phyloP scores from a whole-genome alignment of 1,140 invertebrate species.

The Panonychus citri region DNA sequence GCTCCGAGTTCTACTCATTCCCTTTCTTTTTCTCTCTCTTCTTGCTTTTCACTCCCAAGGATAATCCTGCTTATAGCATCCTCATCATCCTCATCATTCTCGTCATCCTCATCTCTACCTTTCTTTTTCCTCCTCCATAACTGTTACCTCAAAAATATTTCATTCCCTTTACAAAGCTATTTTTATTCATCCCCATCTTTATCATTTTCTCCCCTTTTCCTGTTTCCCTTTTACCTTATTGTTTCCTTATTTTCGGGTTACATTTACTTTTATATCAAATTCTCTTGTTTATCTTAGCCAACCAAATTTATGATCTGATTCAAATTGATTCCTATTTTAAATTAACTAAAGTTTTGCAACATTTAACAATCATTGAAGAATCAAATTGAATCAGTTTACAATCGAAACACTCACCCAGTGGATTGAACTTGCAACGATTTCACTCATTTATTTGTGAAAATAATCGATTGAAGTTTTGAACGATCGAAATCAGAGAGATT shows the following conservation, averaged over 20 bases:
- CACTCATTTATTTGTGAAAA: too few relatives aligned
- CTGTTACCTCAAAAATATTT: not conserved
- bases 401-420: too few relatives aligned
- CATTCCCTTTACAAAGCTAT: not conserved
- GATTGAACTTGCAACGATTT: too few relatives aligned
- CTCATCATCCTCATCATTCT: not conserved
- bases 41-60: not conserved
- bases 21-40: not conserved
- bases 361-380: not conserved
- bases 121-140: not conserved
- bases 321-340: too few relatives aligned
- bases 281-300: not conserved
- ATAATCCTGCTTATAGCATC: not conserved
- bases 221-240: not conserved
- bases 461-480: too few relatives aligned
- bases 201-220: not conserved
- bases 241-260: not conserved
- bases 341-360: not conserved
- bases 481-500: too few relatives aligned
- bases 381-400: too few relatives aligned
- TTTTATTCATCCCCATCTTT: not conserved
- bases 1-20: not conserved
- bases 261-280: not conserved
- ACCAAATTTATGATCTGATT: too few relatives aligned
- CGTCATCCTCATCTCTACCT: not conserved